Conservation (phyloP, 2,113 vertebrate genomes). For the Eleginops maclovinus region DNA sequence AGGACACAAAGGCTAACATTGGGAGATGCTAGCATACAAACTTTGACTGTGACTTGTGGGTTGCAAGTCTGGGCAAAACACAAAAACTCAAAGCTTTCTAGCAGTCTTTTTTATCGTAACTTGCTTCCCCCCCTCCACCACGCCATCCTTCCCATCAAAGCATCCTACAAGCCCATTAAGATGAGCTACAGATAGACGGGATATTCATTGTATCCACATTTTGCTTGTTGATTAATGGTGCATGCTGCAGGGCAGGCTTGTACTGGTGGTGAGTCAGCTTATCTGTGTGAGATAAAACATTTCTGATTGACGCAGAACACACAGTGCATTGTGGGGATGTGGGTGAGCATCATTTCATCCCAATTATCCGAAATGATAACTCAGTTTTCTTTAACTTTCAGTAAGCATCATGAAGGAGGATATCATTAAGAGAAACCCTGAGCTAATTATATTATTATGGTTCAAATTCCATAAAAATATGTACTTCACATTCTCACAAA, state of each 20-base stretch:
- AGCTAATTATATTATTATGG: not conserved
- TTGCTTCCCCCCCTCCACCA: not conserved
- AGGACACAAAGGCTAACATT: not conserved
- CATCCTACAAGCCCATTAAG: conserved; percentile 53
- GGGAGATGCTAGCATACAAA: not conserved
- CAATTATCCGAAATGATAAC: not conserved
- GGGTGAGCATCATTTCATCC: conserved; percentile 19
- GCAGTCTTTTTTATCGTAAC: conserved; percentile 1
- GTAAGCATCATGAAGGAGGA: not conserved
- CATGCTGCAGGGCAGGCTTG: conserved; percentile 34
- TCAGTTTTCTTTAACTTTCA: not conserved
- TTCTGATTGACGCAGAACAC: conserved; percentile 34
- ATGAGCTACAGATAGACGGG: conserved; percentile 37
- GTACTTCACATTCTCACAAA: not conserved
- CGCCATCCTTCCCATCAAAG: conserved; percentile 12
- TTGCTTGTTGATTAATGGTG: conserved; percentile 52
- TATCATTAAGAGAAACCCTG: not conserved
- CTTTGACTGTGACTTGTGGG: not conserved
- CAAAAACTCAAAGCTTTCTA: not conserved
- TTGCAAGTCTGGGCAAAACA: not conserved
- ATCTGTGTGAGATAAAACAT: conserved; percentile 49
- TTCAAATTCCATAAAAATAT: not conserved
- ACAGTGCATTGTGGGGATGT: not conserved
- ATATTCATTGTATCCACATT: conserved; percentile 58
- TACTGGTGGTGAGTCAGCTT: conserved; percentile 39